phyloP scores from a whole-genome alignment of 2,888 invertebrate species.

The Leptopilina myrica region DNA sequence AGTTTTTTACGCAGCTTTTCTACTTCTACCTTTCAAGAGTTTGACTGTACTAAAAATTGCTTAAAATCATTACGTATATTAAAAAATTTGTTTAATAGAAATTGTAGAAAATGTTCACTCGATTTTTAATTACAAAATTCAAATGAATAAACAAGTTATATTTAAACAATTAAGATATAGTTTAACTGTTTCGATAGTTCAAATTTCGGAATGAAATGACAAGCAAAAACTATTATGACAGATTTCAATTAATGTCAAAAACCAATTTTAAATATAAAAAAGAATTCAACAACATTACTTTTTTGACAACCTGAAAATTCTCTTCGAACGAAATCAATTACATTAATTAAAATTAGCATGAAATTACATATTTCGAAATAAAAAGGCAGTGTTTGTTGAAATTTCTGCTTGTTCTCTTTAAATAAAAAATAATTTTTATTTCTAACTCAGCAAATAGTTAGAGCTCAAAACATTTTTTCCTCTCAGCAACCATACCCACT shows the following conservation, averaged over 20 bases:
- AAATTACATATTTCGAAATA: neutral
- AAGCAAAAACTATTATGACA: neutral
- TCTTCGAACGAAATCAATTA: neutral
- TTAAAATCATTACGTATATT: too few relatives aligned
- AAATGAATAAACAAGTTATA: too few relatives aligned
- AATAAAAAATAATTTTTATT: neutral
- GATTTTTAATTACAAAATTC: too few relatives aligned
- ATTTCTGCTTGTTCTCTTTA: conserved; percentile 5
- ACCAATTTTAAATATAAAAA: conserved; percentile 18
- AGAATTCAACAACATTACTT: conserved; percentile 8
- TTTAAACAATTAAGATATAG: too few relatives aligned
- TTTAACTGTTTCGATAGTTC: too few relatives aligned
- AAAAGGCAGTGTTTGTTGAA: neutral
- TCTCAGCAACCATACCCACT: conserved; percentile 86
- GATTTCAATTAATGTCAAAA: conserved; percentile 5
- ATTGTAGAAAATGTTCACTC: too few relatives aligned
- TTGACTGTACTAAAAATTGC: too few relatives aligned
- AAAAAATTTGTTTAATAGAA: too few relatives aligned
- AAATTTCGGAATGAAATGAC: too few relatives aligned
- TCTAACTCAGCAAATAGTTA: conserved; percentile 61
- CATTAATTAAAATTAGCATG: neutral
- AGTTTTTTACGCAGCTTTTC: too few relatives aligned
- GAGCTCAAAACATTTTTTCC: conserved; percentile 84
- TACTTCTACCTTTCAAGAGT: too few relatives aligned
- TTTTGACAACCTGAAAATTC: conserved; percentile 22